Percentiles rank a stretch among this genome's conserved stretches.
phyloP scores from a whole-genome alignment of 2,888 invertebrate species.

The Patella pellucida region DNA sequence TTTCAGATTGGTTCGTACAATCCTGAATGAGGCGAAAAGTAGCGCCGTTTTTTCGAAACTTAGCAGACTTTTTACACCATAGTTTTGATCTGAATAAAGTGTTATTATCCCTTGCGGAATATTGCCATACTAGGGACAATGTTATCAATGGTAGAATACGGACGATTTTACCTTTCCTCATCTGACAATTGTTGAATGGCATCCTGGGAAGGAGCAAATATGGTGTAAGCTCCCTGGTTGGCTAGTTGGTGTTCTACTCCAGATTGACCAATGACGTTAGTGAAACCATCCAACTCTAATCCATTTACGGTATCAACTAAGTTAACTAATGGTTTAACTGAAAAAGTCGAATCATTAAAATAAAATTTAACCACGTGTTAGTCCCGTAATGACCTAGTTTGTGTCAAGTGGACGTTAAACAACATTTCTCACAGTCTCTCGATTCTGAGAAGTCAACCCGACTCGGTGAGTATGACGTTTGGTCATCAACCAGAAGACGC shows the following conservation, averaged over 20 bases:
- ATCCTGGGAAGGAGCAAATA: constrained; percentile 73
- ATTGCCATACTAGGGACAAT: neutral
- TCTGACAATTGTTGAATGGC: constrained; percentile 65
- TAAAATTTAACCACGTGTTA: no score
- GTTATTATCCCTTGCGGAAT: neutral
- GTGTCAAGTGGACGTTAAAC: no score
- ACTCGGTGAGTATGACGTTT: no score
- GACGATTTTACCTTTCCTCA: constrained; percentile 61
- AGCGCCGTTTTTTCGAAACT: no score
- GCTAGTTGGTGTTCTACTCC: constrained; percentile 69
- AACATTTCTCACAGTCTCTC: no score
- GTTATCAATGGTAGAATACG: neutral
- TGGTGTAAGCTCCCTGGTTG: constrained; percentile 71
- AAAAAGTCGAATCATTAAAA: neutral
- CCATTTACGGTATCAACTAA: constrained; percentile 72
- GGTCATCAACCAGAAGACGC: no score
- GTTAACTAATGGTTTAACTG: constrained; percentile 72
- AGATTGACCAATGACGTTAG: constrained; percentile 69
- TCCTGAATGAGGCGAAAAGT: no score
- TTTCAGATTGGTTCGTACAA: no score
- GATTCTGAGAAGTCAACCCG: no score
- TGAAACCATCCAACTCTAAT: constrained; percentile 72
- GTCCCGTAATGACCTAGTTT: no score
- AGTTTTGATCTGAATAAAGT: neutral
- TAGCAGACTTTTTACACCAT: neutral